Percentiles rank a stretch among this genome's conserved stretches.
These are phyloP conservation scores for Tringa solitaria DNA, from an alignment of 2,113 vertebrate species.

Conservation along the genomic window DNA sequence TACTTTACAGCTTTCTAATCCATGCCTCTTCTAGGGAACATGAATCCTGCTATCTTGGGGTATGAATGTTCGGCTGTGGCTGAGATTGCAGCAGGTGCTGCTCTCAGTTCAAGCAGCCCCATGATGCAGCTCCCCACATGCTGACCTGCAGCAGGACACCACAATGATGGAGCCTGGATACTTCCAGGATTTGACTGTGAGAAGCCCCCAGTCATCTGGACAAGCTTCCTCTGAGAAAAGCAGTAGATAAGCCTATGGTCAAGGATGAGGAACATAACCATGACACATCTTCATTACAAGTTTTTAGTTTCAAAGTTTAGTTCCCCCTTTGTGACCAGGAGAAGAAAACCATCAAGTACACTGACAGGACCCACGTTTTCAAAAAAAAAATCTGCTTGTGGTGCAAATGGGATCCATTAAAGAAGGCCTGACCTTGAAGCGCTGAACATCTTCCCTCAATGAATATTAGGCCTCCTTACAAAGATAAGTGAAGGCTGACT, in stretches of 20 bases:
- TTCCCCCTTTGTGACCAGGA: background rate
- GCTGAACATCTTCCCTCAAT: background rate
- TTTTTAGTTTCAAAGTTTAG: background rate
- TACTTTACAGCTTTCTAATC: background rate
- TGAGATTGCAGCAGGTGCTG: background rate
- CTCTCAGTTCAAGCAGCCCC: background rate
- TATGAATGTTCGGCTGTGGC: background rate
- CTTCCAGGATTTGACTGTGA: background rate
- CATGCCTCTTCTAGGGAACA: background rate
- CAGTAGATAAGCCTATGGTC: accelerated
- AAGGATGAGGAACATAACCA: background rate
- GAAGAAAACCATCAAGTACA: background rate
- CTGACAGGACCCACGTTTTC: background rate
- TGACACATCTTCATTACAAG: background rate
- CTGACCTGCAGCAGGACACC: background rate
- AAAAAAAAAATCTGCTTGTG: background rate
- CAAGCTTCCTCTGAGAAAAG: background rate
- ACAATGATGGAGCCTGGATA: background rate
- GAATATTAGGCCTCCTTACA: background rate
- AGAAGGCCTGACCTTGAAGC: background rate
- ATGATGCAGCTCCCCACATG: background rate
- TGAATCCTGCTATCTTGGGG: accelerated
- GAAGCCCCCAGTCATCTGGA: background rate
- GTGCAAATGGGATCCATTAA: background rate
- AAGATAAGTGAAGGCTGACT: background rate